phyloP scores from a whole-genome alignment of 2,113 vertebrate genomes.

The Canis aureus region DNA sequence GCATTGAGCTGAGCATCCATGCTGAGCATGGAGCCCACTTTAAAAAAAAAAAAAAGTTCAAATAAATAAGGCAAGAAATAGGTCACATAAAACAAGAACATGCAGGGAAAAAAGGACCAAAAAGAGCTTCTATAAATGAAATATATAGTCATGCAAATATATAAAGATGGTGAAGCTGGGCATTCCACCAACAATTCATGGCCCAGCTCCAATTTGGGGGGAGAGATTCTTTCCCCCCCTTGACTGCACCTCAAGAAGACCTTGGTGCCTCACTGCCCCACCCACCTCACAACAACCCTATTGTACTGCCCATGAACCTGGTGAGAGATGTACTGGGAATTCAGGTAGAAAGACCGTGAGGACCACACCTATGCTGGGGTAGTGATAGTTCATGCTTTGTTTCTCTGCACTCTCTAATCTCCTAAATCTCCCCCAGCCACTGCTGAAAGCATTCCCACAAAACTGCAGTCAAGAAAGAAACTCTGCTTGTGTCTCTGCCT shows the following conservation, averaged over 20 bases:
- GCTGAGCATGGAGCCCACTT: neutral
- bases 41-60: neutral
- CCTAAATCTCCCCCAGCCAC: conserved; percentile 7
- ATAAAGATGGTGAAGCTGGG: neutral
- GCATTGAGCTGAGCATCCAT: neutral
- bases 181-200: neutral
- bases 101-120: neutral
- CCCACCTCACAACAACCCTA: conserved; percentile 6
- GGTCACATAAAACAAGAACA: neutral
- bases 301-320: neutral
- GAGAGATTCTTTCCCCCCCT: neutral
- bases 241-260: neutral
- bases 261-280: neutral
- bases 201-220: neutral
- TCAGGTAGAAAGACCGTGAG: neutral
- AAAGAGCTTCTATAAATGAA: neutral
- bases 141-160: neutral
- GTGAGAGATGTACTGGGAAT: conserved; percentile 26
- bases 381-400: neutral
- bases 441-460: neutral
- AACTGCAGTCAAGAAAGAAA: neutral
- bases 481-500: no score
- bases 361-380: conserved; percentile 22
- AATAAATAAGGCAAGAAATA: neutral
- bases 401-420: conserved; percentile 22